Percentiles rank a stretch among this genome's conserved stretches.
Conservation (phyloP, 2,797 vertebrate species). For the Chaetodon trifasciatus region DNA sequence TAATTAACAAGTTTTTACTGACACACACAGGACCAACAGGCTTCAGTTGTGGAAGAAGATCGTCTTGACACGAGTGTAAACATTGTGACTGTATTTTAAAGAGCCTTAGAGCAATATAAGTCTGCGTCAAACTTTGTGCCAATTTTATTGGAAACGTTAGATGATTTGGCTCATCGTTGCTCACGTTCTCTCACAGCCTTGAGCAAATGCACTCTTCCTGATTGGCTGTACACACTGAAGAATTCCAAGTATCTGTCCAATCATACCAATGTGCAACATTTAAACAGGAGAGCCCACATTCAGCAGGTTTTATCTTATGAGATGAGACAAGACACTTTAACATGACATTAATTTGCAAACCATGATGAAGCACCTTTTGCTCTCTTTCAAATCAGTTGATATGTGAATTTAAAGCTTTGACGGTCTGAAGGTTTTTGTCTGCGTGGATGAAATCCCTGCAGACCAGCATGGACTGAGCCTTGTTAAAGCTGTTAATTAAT, state of each 20-base stretch:
- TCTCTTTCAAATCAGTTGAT: background rate
- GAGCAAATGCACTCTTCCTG: background rate
- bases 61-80: constrained; percentile 30
- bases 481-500: constrained; percentile 46
- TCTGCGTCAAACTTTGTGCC: background rate
- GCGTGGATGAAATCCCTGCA: constrained; percentile 8
- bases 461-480: background rate
- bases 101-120: background rate
- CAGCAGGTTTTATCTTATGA: too few relatives aligned
- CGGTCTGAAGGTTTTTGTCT: background rate
- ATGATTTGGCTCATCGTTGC: background rate
- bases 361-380: too few relatives aligned
- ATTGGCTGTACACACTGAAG: background rate
- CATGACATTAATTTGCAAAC: too few relatives aligned
- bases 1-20: constrained; percentile 33
- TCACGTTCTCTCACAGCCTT: background rate
- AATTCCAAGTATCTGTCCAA: background rate
- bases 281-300: background rate
- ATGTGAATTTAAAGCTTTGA: background rate
- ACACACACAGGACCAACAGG: constrained; percentile 7
- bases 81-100: constrained; percentile 1
- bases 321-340: too few relatives aligned
- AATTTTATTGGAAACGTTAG: background rate
- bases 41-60: background rate
- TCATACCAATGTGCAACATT: background rate